Evolutionary conservation across 2,888 invertebrate genomes (phyloP).

Genomic region (Sminthurides aquaticus): DNA sequence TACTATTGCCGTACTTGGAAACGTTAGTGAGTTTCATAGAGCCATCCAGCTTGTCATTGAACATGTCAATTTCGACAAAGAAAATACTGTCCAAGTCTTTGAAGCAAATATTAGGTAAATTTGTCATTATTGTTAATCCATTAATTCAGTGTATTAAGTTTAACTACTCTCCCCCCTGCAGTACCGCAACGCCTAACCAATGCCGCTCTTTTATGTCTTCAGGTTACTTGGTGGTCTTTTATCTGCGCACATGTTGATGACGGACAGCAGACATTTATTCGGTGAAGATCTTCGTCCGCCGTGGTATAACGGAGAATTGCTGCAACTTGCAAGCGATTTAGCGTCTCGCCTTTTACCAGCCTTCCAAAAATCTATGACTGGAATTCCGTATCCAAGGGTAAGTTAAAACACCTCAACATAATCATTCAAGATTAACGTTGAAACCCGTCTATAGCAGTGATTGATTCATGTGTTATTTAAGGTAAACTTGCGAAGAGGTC

Average conservation of each 20-base stretch:
- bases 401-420: constrained; percentile 4
- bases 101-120: constrained; percentile 56
- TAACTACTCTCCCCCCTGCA: too few relatives aligned
- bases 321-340: constrained; percentile 56
- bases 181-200: too few relatives aligned
- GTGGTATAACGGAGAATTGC: constrained; percentile 54
- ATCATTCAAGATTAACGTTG: not conserved
- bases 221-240: constrained; percentile 55
- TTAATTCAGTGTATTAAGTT: too few relatives aligned
- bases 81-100: constrained; percentile 58
- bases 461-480: constrained; percentile 43
- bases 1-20: constrained; percentile 56
- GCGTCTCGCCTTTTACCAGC: constrained; percentile 55
- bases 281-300: constrained; percentile 49
- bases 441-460: not conserved
- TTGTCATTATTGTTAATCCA: not conserved
- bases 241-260: constrained; percentile 57
- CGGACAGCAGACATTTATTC: constrained; percentile 52
- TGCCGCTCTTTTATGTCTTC: not conserved
- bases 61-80: constrained; percentile 55
- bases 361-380: constrained; percentile 55
- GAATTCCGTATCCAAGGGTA: constrained; percentile 53
- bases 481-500: constrained; percentile 53
- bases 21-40: constrained; percentile 53
- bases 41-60: constrained; percentile 54